Conservation (phyloP, 2,113 vertebrate species). For the Australoheros scitulus region DNA sequence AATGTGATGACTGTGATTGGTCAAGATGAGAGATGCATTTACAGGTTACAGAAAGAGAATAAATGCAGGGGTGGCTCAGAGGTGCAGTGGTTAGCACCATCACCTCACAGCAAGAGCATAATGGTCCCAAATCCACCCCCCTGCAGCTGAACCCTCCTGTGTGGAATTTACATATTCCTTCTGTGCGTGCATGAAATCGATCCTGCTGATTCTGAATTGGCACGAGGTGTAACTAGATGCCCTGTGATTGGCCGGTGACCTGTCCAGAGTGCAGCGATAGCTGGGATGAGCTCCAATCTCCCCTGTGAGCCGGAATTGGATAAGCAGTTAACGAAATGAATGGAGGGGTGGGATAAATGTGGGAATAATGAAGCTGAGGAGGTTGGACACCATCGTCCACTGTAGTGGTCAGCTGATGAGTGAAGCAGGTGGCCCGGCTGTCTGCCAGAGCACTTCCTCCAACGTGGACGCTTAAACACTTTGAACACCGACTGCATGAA, state of each 20-base stretch:
- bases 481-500: slow-evolving; percentile 12
- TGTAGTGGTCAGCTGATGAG: background rate
- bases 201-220: background rate
- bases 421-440: slow-evolving; percentile 40
- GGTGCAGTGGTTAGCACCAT: background rate
- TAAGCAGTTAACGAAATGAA: background rate
- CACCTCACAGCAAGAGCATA: background rate
- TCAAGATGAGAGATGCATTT: background rate
- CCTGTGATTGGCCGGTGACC: background rate
- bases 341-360: background rate
- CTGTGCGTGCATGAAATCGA: background rate
- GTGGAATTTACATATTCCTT: background rate
- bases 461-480: slow-evolving; percentile 28
- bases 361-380: background rate
- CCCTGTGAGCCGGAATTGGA: background rate
- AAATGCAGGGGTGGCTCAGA: background rate
- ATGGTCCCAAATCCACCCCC: background rate
- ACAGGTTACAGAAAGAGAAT: background rate
- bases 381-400: background rate
- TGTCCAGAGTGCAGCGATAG: background rate
- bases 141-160: background rate
- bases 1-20: background rate
- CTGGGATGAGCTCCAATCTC: background rate
- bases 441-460: slow-evolving; percentile 33
- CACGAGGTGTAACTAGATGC: background rate